Base-by-base conservation (phyloP, 2,888 invertebrate species). In the Pasiphila rectangulata region DNA sequence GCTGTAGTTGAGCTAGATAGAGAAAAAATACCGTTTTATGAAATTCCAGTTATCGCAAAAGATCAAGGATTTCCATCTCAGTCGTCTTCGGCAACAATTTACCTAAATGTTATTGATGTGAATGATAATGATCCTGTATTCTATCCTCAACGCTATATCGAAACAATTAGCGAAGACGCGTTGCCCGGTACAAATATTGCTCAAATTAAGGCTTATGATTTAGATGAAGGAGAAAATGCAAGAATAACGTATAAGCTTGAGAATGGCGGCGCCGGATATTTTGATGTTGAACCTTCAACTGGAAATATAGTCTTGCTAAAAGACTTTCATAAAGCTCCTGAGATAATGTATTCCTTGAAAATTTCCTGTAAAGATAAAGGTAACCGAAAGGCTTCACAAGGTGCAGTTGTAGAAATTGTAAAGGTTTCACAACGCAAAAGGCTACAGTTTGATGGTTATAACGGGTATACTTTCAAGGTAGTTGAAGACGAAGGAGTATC, bases 51-150 rank as follows among this genome's bases (percentile, higher is more conserved):
- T 1, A 90, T 97, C 42, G 98, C 98, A 7, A 94, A 92, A 82
- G 98, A 98, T 89, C 96, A 96, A 85, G 98, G 98, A 4, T 93
- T 93, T 65, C 96, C 96, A 17, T 94, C 96, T 0, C 94, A 96
- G 72, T 96, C 96, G 10, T 96, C 98, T 4, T 96, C 96, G 0
- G 96, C 97, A 4, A 95, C 96, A 0, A 93, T 98, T 38, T 90
- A 92, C 66, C 81, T 98, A 3, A 92, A 90, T 57, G 91, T 98
- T 10, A 87, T 93, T 50, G 98, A 98, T 81, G 92, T 96, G 7
- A 98, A 98, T 78, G 98, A 98, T 80, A 98, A 98, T 76, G 92
- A 92, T 63, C 98, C 98, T 0, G 91, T 93, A 66, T 98, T 98
- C 86, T 98, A 98, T 84, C 98, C 98, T 0, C 91, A 92, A 70